phyloP scores from a whole-genome alignment of 2,888 invertebrate species.

The Charanyca ferruginea region DNA sequence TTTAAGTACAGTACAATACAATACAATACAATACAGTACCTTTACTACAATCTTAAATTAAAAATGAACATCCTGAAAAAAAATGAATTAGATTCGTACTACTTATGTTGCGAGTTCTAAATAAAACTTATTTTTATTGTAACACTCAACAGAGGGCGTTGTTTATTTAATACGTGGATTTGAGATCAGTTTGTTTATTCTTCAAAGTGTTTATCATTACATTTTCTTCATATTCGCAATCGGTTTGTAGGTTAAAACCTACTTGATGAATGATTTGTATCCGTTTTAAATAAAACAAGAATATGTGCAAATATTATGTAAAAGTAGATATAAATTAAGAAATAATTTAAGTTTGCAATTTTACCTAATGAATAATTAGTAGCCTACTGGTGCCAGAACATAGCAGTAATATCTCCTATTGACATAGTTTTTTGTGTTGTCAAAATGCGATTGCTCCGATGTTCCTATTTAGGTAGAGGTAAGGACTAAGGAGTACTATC shows the following conservation, averaged over 20 bases:
- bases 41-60: too few relatives aligned
- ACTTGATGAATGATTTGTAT: conserved; percentile 34
- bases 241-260: conserved; percentile 3
- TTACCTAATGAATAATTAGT: background rate
- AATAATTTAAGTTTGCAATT: too few relatives aligned
- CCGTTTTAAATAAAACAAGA: conserved; percentile 27
- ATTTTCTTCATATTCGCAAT: conserved; percentile 45
- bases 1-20: too few relatives aligned
- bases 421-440: too few relatives aligned
- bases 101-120: conserved; percentile 23
- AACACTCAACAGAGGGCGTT: conserved; percentile 30
- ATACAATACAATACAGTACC: too few relatives aligned
- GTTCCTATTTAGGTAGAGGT: too few relatives aligned
- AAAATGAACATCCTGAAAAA: background rate
- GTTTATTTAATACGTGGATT: conserved; percentile 36
- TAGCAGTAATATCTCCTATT: too few relatives aligned
- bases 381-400: too few relatives aligned
- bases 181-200: conserved; percentile 39
- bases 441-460: too few relatives aligned
- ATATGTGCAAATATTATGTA: conserved; percentile 36
- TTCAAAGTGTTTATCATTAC: conserved; percentile 49
- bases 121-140: conserved; percentile 33
- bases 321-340: background rate
- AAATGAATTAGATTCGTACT: background rate
- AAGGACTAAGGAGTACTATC: too few relatives aligned